Percentiles rank a stretch among this genome's conserved stretches.
These are phyloP conservation scores for Andricus curvator DNA, from an alignment of 2,888 invertebrate species.

Conservation along the genomic window DNA sequence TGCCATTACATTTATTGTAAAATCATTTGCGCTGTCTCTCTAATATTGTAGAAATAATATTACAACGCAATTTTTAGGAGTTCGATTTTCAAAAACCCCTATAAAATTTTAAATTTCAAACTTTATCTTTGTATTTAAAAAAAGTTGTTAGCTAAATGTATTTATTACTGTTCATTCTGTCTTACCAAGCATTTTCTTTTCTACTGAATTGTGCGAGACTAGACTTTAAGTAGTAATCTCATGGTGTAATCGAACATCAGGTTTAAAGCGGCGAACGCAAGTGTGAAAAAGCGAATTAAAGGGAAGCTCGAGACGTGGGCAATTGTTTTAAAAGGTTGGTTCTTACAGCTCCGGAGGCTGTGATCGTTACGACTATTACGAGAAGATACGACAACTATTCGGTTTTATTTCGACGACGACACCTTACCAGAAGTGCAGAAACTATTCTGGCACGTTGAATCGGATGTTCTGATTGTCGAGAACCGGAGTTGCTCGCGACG, in stretches of 20 bases:
- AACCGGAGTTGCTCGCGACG: constrained; percentile 20
- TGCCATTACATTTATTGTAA: too few species aligned
- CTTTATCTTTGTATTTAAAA: not conserved
- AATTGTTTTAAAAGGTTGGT: constrained; percentile 66
- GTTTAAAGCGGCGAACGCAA: constrained; percentile 12
- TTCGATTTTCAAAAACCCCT: not conserved
- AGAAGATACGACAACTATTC: constrained; percentile 34
- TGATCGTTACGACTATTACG: constrained; percentile 64
- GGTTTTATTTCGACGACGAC: constrained; percentile 43
- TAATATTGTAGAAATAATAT: too few species aligned
- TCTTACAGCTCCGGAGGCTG: constrained; percentile 51
- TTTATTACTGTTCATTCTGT: constrained; percentile 44
- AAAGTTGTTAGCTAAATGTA: not conserved
- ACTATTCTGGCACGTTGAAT: constrained; percentile 50
- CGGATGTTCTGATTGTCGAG: constrained; percentile 41
- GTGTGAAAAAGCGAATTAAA: constrained; percentile 65
- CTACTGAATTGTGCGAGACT: constrained; percentile 56
- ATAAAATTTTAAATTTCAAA: not conserved
- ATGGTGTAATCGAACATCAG: constrained; percentile 52
- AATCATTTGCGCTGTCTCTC: too few species aligned
- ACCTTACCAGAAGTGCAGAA: constrained; percentile 40
- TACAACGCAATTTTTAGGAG: too few species aligned
- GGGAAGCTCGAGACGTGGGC: constrained; percentile 57
- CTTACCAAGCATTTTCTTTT: constrained; percentile 59
- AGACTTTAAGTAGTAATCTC: constrained; percentile 72